Evolutionary conservation across 1,140 invertebrate species (phyloP).

Genomic region (Drosophila ohnishii): DNA sequence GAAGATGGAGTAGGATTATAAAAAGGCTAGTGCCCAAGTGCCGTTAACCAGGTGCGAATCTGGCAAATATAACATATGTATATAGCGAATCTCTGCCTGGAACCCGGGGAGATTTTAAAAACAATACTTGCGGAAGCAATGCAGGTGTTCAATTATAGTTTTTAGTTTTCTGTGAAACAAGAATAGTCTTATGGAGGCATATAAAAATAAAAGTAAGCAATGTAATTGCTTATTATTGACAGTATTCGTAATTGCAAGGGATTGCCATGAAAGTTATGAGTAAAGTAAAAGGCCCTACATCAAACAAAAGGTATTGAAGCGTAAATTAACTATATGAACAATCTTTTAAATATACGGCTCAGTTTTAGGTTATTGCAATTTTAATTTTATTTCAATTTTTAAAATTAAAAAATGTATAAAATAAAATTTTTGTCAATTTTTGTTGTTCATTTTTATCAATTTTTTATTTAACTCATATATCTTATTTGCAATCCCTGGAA

Average conservation of each 20-base stretch:
- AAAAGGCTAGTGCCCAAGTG: conserved; percentile 54
- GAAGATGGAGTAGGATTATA: conserved; percentile 5
- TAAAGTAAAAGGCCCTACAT: too few relatives aligned
- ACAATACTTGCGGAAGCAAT: neutral
- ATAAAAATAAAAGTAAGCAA: neutral
- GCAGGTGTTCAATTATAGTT: neutral
- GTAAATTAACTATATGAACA: too few relatives aligned
- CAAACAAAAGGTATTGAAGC: too few relatives aligned
- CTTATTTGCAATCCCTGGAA: too few relatives aligned
- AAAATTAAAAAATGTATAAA: too few relatives aligned
- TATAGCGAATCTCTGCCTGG: conserved; percentile 7
- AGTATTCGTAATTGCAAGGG: neutral
- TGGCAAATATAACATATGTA: conserved; percentile 6
- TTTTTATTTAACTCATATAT: too few relatives aligned
- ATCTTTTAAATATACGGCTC: too few relatives aligned
- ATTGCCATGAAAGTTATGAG: too few relatives aligned
- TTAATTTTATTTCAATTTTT: too few relatives aligned
- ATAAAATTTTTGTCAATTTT: too few relatives aligned
- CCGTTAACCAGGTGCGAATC: conserved; percentile 44
- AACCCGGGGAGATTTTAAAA: neutral
- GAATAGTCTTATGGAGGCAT: neutral
- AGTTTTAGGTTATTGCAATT: too few relatives aligned
- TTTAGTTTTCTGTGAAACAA: neutral
- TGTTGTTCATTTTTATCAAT: too few relatives aligned
- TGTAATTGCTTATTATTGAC: neutral